Evolutionary conservation across 2,113 vertebrate genomes (phyloP), one percentile per base, ranked within the genome.

Genomic region (Notarius quadriscutis): DNA sequence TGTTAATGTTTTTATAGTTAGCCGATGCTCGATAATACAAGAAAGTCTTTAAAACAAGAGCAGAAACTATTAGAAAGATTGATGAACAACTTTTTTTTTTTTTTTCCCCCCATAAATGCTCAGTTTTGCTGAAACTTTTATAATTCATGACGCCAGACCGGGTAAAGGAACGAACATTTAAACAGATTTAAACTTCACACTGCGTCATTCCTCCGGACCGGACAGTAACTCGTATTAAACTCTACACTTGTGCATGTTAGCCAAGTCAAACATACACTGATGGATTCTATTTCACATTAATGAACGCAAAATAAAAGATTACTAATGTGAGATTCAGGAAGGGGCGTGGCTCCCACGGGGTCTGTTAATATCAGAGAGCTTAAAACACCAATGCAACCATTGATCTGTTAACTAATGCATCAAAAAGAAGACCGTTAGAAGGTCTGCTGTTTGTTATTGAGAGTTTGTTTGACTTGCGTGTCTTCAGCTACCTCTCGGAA

Each of bases 401-500:
- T 11, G 30, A 34, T 69, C 27, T 30, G 10, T 41, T 41, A 41
- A 63, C 22, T 17, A 22, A 11, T n/a, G 22, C 10, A 12, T 74
- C 15, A 8, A 74, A 74, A 74, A 6, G 34, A 72, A 72, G 2
- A n/a, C 6, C 51, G 48, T 51, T n/a, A 7, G 17, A 48, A 41
- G 18, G 18, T 48, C 74, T 48, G 25, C 81, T 18, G 27, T 65
- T 50, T 34, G 9, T 7, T 10, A 18, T 50, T 58, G 55, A 15
- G 51, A 25, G 4, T n/a, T 51, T 78, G 41, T n/a, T 18, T 14
- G 30, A 58, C 53, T 25, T 8, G 20, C 11, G 63, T 27, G 20
- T 10, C 48, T 62, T 6, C n/a, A 34, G 91, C 15, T 95, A 99
- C 98, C 98, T 99, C 97, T 95, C 98, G 95, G 94, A 99, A 99